Evolutionary conservation across 2,113 vertebrate genomes (phyloP), one percentile per base, ranked within the genome.

Genomic region (Protobothrops mucrosquamatus): DNA sequence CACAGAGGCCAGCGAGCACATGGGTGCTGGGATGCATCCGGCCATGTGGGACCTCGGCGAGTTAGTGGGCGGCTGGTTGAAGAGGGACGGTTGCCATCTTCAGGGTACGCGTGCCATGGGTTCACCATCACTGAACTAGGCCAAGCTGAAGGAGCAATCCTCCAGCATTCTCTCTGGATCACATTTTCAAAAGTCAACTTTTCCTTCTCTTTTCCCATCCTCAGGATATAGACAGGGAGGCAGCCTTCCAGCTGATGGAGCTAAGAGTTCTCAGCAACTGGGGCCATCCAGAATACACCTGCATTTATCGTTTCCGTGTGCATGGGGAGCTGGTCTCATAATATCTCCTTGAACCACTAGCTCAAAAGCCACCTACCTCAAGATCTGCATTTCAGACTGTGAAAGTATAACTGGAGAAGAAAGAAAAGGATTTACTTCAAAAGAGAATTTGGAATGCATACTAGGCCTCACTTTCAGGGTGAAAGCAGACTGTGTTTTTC

Each of bases 301-400:
- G 99, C 94, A 97, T 99, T 94, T 99, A 99, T 96, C 99, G 99
- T 92, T 99, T 99, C 98, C 97, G 99, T 0, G 99, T 99, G 59
- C 99, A 99, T 0, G 99, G 99, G 64, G 97, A 97, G 89, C 96
- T 90, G 0, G 93, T 88, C 5, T 94, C 95, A 93, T 98, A 98
- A 96, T 4, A 52, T 64, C 26, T 85, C 26, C 88, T 4, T 3
- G 15, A 52, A 46, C 34, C 43, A 57, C 81, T 5, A 48, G 23
- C 46, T 46, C 59, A 59, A 87, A 74, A 8, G 61, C 85, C 87
- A 89, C 61, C 93, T 69, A 92, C 93, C 89, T 93, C 0, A 0
- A 89, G 87, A 51, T 22, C 55, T 0, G 0, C 0, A 0, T 0
- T 0, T 74, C 39, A 10, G 85, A 43, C 59, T 34, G 59, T 81